Percentiles rank a stretch among this genome's conserved stretches.
Evolutionary conservation across 2,797 vertebrate genomes (phyloP).

Genomic region (Pampus argenteus): DNA sequence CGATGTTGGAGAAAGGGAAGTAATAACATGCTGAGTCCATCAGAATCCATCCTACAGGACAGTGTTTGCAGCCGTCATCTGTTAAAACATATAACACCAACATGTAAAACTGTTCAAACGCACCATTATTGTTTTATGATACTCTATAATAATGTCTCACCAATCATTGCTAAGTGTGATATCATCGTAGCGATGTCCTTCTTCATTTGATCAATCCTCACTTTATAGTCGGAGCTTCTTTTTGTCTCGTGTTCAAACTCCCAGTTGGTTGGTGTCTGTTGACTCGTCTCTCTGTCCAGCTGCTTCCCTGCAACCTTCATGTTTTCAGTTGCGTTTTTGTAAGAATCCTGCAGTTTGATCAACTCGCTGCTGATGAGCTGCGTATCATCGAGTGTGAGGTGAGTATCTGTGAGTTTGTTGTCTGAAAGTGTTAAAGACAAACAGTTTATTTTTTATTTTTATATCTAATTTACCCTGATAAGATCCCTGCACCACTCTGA

Average conservation of each 20-base stretch:
- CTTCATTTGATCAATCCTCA: neutral
- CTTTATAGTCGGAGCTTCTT: slow-evolving; percentile 32
- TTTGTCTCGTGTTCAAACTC: slow-evolving; percentile 58
- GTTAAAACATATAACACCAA: slow-evolving; percentile 14
- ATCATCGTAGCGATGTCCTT: slow-evolving; percentile 10
- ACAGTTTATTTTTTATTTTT: neutral
- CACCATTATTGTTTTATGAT: neutral
- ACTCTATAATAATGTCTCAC: slow-evolving; percentile 38
- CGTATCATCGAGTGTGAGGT: slow-evolving; percentile 17
- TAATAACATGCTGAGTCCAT: slow-evolving; percentile 58
- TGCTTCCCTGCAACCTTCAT: neutral
- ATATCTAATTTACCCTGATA: neutral
- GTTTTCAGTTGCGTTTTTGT: slow-evolving; percentile 8
- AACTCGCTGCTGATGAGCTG: slow-evolving; percentile 27
- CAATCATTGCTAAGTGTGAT: neutral
- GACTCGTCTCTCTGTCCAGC: slow-evolving; percentile 18
- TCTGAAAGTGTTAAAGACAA: slow-evolving; percentile 41
- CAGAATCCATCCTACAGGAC: slow-evolving; percentile 58
- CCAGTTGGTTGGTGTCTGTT: slow-evolving; percentile 49
- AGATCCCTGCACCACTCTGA: neutral
- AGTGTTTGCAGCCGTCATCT: slow-evolving; percentile 58
- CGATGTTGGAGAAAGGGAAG: neutral
- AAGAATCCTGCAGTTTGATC: slow-evolving; percentile 22
- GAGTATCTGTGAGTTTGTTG: slow-evolving; percentile 31
- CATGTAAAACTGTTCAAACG: neutral